Percentiles rank a stretch among this genome's conserved stretches.
Evolutionary conservation across 2,888 invertebrate species (phyloP).

Genomic region (Augiades crinisus): DNA sequence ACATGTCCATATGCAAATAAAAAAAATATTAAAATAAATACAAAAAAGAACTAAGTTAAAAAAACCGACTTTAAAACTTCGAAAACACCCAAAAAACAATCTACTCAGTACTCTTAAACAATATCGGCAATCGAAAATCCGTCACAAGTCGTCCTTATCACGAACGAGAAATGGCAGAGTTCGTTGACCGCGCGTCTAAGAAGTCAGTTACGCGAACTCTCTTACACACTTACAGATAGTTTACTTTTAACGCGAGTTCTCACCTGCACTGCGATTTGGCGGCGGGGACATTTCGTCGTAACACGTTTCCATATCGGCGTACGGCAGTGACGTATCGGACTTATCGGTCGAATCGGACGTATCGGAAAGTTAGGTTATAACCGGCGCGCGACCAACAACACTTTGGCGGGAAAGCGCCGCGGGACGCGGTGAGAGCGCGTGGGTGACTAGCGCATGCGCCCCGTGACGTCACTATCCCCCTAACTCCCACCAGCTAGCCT

Average conservation of each 20-base stretch:
- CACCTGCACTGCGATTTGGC: constrained; percentile 55
- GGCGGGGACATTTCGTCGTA: constrained; percentile 42
- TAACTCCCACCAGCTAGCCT: constrained; percentile 41
- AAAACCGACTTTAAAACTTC: too few relatives aligned
- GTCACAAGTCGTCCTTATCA: constrained; percentile 10
- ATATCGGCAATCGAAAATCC: neutral
- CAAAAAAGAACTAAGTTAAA: too few relatives aligned
- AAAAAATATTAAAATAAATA: too few relatives aligned
- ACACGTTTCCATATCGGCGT: constrained; percentile 49
- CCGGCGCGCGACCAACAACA: constrained; percentile 57
- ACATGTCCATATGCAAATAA: too few relatives aligned
- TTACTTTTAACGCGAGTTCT: constrained; percentile 33
- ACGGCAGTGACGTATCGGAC: constrained; percentile 15
- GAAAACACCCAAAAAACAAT: too few relatives aligned
- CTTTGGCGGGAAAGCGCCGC: constrained; percentile 72
- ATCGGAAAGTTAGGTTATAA: constrained; percentile 47
- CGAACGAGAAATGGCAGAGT: constrained; percentile 42
- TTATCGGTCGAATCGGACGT: too few relatives aligned
- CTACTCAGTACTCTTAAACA: too few relatives aligned
- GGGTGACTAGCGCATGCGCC: constrained; percentile 66
- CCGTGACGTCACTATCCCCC: constrained; percentile 63
- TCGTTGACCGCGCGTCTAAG: constrained; percentile 41
- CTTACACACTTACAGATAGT: neutral
- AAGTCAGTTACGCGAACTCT: neutral
- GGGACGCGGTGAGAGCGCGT: constrained; percentile 47